phyloP scores from a whole-genome alignment of 2,797 vertebrate species.

The Falco berigora region DNA sequence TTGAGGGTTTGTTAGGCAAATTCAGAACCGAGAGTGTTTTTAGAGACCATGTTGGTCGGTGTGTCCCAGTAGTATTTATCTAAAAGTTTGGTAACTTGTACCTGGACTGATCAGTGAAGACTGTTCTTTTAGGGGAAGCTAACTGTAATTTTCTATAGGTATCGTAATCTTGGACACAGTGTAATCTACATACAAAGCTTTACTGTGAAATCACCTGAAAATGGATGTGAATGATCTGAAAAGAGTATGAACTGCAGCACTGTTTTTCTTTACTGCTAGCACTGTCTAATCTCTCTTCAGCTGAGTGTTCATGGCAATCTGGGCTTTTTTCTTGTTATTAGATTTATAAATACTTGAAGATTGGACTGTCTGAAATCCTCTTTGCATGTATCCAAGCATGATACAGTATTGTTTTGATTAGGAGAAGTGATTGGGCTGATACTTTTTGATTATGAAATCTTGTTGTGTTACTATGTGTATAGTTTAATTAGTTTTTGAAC shows the following conservation, averaged over 20 bases:
- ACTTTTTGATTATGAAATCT: not conserved
- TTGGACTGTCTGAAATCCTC: not conserved
- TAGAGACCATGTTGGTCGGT: not conserved
- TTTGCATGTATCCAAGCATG: not conserved
- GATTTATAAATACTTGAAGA: not conserved
- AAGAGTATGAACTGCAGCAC: not conserved
- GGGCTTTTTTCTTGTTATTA: not conserved
- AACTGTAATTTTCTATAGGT: not conserved
- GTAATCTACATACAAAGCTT: not conserved
- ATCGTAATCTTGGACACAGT: not conserved
- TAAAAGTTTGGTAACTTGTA: not conserved
- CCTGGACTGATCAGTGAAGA: not conserved
- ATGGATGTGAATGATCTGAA: not conserved
- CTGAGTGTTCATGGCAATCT: not conserved
- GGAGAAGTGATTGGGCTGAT: not conserved
- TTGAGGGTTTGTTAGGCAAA: not conserved
- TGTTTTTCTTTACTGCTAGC: not conserved
- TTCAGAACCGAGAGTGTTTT: not conserved
- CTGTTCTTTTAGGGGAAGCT: not conserved
- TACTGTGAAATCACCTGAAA: not conserved
- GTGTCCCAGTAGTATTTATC: not conserved
- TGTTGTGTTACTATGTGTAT: not conserved
- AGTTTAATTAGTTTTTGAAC: not conserved
- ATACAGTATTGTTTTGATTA: not conserved
- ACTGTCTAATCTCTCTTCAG: not conserved